Conservation (phyloP, 2,797 vertebrate genomes). For the Gymnothorax reevesii region DNA sequence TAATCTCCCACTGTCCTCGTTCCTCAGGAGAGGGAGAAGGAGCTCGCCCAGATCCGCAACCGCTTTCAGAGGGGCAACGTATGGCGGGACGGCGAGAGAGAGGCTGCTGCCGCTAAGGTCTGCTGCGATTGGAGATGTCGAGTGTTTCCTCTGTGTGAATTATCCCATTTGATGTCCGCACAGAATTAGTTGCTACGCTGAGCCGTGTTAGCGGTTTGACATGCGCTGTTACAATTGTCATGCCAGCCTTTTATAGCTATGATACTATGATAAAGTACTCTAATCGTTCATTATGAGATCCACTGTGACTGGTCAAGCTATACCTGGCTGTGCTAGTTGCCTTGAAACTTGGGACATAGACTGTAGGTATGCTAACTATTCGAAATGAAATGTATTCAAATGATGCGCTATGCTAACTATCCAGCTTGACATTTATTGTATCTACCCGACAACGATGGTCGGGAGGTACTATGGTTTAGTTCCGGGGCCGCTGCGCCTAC, state of each 20-base stretch:
- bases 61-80: constrained; percentile 82
- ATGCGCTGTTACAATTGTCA: neutral
- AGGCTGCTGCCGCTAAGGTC: constrained; percentile 51
- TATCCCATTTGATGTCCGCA: too few relatives aligned
- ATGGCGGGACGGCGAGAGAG: constrained; percentile 65
- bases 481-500: too few relatives aligned
- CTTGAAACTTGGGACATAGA: neutral
- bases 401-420: too few relatives aligned
- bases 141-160: too few relatives aligned
- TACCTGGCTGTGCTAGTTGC: neutral
- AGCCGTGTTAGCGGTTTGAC: neutral
- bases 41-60: constrained; percentile 84
- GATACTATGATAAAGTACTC: too few relatives aligned
- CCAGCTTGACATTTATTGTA: neutral
- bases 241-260: too few relatives aligned
- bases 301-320: neutral
- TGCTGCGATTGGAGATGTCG: neutral
- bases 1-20: neutral
- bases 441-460: too few relatives aligned
- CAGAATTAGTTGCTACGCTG: neutral
- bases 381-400: too few relatives aligned
- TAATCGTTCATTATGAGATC: too few relatives aligned
- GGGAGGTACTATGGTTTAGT: too few relatives aligned
- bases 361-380: neutral
- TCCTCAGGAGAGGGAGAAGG: constrained; percentile 85